phyloP scores from a whole-genome alignment of 2,888 invertebrate genomes.

The Pristionchus maxplancki region DNA sequence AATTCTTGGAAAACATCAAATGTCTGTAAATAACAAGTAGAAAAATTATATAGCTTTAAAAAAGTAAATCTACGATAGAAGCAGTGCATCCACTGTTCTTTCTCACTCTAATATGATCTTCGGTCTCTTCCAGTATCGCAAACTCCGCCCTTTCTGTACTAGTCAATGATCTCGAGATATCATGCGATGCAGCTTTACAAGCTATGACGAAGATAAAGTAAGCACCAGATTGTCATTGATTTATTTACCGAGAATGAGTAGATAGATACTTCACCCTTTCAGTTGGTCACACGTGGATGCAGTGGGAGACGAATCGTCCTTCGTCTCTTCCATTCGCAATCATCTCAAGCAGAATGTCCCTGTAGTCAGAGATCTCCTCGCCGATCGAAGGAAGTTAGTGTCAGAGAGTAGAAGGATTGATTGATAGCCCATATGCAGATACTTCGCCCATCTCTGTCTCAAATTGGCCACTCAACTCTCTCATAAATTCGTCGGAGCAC shows the following conservation, averaged over 20 bases:
- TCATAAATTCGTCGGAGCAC: conserved; percentile 90
- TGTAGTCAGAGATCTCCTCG: conserved; percentile 49
- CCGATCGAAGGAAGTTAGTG: conserved; percentile 51
- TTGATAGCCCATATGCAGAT: conserved; percentile 83
- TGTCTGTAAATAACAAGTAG: no score
- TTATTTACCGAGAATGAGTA: background rate
- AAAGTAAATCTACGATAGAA: no score
- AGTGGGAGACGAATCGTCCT: conserved; percentile 97
- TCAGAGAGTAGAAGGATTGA: background rate
- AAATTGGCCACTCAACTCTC: conserved; percentile 94
- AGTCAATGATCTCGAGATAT: conserved; percentile 93
- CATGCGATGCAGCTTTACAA: conserved; percentile 92
- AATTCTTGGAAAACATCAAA: no score
- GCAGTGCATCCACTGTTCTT: background rate
- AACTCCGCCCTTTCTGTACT: conserved; percentile 88
- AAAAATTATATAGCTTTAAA: no score
- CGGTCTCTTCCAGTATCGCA: conserved; percentile 59
- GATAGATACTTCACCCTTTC: conserved; percentile 49
- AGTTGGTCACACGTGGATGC: conserved; percentile 91
- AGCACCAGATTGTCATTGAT: conserved; percentile 44
- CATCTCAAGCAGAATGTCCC: conserved; percentile 85
- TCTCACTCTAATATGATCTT: background rate
- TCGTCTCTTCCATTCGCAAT: conserved; percentile 90
- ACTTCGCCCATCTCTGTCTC: conserved; percentile 97
- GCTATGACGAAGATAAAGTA: conserved; percentile 89